A percentile compares a stretch with the other conserved stretches of the same genome.
Evolutionary conservation across 1,140 invertebrate species (phyloP).

Genomic region (Stenopsyche tienmushanensis): DNA sequence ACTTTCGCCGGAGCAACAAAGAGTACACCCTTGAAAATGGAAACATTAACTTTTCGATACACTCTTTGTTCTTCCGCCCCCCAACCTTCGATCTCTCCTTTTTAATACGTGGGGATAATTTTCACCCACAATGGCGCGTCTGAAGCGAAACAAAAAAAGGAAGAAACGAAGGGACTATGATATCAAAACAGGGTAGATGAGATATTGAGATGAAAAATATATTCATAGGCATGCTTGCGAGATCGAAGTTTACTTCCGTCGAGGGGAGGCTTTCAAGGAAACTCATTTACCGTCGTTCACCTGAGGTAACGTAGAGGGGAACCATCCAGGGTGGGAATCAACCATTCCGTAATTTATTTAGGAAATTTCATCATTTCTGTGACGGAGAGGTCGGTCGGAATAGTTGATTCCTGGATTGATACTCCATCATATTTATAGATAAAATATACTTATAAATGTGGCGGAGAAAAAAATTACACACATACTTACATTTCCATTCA

Average conservation of each 20-base stretch:
- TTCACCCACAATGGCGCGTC: not conserved
- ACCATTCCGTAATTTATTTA: conserved; percentile 12
- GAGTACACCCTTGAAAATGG: conserved; percentile 7
- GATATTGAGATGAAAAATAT: conserved; percentile 26
- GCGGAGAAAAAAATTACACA: not conserved
- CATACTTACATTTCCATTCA: no score
- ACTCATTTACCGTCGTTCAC: conserved; percentile 12
- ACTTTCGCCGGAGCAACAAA: conserved; percentile 9
- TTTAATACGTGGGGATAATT: not conserved
- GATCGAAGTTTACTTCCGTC: conserved; percentile 9
- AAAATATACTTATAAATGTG: not conserved
- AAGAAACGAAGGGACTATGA: not conserved
- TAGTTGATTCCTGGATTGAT: not conserved
- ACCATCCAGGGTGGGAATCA: conserved; percentile 1
- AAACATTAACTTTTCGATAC: conserved; percentile 18
- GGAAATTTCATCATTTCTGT: conserved; percentile 19
- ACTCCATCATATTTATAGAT: no score
- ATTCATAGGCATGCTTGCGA: conserved; percentile 10
- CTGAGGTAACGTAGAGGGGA: not conserved
- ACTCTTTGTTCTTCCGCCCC: conserved; percentile 1
- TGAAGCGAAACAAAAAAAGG: not conserved
- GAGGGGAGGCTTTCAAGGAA: conserved; percentile 8
- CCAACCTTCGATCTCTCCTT: not conserved
- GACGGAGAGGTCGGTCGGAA: not conserved
- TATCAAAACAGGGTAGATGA: not conserved